Base-by-base conservation (phyloP, 1,140 invertebrate genomes). In the Meteorus sp. region DNA sequence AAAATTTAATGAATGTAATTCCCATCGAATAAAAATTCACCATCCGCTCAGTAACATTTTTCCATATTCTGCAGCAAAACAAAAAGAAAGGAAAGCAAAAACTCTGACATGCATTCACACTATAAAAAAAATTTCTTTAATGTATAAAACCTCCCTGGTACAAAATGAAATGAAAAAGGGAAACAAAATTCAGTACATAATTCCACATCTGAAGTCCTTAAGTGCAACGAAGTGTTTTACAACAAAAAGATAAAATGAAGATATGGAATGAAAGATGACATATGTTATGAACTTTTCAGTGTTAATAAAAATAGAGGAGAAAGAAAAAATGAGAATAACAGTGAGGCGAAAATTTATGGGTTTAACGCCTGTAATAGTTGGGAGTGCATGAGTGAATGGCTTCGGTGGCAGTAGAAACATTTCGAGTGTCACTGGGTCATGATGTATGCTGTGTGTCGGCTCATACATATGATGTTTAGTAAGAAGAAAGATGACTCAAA, bases 351-450 rank as follows among this genome's bases (percentile, higher is more conserved):
- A 29, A 29, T 29, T 29, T 29, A 29, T 29, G 27, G 9, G 27
- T 29, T 29, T 29, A n/a, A 29, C 27, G 27, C 27, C 9, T 9
- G 27, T 29, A 29, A 29, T 4, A 5, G 27, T 29, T 9, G 13
- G 15, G 35, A 39, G 35, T 39, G 35, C 11, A 39, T 39, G 15
- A 39, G 8, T 39, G 35, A n/a, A 39, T 39, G 35, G 35, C 13
- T n/a, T n/a, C n/a, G n/a, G n/a, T 4, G 13, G 15, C 13, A 15
- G 13, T 13, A 39, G 35, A 15, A 39, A 39, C 13, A 39, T 39
- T 13, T 39, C 35, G 15, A 13, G 35, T 39, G 35, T 39, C 35
- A 39, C 35, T 39, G 35, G 35, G 35, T 39, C 35, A 39, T 39
- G 35, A 15, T n/a, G 35, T n/a, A 39, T 11, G 3, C 8, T 15